Evolutionary conservation across 2,113 vertebrate species (phyloP).

Genomic region (Rhinoptilus africanus): DNA sequence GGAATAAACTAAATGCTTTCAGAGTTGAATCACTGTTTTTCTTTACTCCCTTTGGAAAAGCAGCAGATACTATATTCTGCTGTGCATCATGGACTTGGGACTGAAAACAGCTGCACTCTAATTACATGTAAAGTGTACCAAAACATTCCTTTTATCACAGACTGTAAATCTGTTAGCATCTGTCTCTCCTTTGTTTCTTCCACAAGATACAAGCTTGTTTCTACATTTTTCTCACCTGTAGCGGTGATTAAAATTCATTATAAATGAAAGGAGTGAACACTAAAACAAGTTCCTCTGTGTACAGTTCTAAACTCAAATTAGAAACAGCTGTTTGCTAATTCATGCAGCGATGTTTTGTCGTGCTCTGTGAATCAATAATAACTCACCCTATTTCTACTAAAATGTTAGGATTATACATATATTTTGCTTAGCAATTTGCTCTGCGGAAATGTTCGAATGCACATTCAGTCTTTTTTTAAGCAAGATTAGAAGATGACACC

Average conservation of each 20-base stretch:
- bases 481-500: not conserved
- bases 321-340: slow-evolving; percentile 92
- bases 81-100: slow-evolving; percentile 77
- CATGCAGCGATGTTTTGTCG: slow-evolving; percentile 84
- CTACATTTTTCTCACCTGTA: slow-evolving; percentile 89
- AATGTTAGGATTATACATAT: slow-evolving; percentile 67
- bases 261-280: slow-evolving; percentile 86
- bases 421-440: slow-evolving; percentile 45
- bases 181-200: slow-evolving; percentile 83
- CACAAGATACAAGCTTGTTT: slow-evolving; percentile 89
- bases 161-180: slow-evolving; percentile 86
- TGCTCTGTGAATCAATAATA: slow-evolving; percentile 85
- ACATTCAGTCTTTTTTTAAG: not conserved
- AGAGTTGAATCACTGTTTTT: slow-evolving; percentile 81
- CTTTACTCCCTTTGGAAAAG: slow-evolving; percentile 78
- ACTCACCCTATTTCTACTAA: slow-evolving; percentile 76
- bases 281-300: slow-evolving; percentile 90
- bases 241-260: slow-evolving; percentile 89
- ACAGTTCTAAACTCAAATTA: slow-evolving; percentile 87
- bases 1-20: slow-evolving; percentile 75
- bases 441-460: not conserved
- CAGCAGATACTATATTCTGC: slow-evolving; percentile 76
- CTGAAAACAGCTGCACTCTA: slow-evolving; percentile 86
- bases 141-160: slow-evolving; percentile 86
- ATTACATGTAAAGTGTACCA: slow-evolving; percentile 90